Evolutionary conservation across 2,113 vertebrate species (phyloP).

Genomic region (Ailuropoda melanoleuca): DNA sequence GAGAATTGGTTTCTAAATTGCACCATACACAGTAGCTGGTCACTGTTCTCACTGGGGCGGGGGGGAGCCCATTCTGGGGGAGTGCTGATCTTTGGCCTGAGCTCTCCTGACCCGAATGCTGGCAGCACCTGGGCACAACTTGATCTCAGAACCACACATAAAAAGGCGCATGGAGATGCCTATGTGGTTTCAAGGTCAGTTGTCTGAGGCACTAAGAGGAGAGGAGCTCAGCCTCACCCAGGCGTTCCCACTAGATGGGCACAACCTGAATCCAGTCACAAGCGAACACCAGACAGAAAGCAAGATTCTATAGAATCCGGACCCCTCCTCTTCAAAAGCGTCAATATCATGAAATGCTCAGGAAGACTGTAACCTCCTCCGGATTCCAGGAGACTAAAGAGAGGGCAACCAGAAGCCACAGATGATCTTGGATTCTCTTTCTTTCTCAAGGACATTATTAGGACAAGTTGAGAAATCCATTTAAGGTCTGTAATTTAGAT

Average conservation of each 20-base stretch:
- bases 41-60: neutral
- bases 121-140: neutral
- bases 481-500: neutral
- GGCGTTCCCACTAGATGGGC: neutral
- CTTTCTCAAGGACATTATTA: too few relatives aligned
- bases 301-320: neutral
- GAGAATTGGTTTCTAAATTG: neutral
- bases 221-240: neutral
- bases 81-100: neutral
- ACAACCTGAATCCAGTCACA: neutral
- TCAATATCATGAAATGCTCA: neutral
- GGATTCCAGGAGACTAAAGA: neutral
- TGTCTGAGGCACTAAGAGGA: too few relatives aligned
- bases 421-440: neutral
- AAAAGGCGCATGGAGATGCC: fast-evolving
- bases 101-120: neutral
- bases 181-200: neutral
- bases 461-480: neutral
- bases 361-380: neutral
- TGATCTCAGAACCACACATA: neutral
- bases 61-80: too few relatives aligned
- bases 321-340: neutral
- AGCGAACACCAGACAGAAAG: neutral
- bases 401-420: neutral
- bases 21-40: neutral